Evolutionary conservation across 2,888 invertebrate species (phyloP).

Genomic region (Brachylomia viminalis): DNA sequence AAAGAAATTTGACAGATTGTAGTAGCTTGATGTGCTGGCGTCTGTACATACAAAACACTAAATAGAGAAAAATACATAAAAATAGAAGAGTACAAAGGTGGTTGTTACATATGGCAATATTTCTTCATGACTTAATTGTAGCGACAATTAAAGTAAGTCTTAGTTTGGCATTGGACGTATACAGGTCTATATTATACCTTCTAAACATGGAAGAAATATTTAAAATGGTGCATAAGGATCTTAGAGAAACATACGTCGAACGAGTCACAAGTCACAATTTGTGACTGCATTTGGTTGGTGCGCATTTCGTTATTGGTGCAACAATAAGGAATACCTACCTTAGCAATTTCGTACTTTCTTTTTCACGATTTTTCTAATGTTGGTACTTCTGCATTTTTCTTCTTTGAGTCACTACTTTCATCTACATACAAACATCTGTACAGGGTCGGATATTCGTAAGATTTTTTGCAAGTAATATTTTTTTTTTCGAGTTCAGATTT

Average conservation of each 20-base stretch:
- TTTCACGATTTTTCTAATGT: not conserved
- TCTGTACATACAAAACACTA: not conserved
- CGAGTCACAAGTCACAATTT: not conserved
- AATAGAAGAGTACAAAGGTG: not conserved
- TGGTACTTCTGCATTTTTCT: slow-evolving; percentile 22
- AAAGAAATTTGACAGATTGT: too few species aligned
- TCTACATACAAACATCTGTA: slow-evolving; percentile 73
- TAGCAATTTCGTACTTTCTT: not conserved
- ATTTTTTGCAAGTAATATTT: slow-evolving; percentile 67
- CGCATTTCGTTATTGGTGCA: too few species aligned
- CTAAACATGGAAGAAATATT: not conserved
- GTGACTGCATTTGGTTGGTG: not conserved
- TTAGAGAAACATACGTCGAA: not conserved
- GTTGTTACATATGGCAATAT: not conserved
- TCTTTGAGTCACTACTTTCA: slow-evolving; percentile 55
- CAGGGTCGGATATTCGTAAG: slow-evolving; percentile 68
- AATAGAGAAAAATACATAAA: not conserved
- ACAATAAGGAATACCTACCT: too few species aligned
- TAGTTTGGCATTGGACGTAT: not conserved
- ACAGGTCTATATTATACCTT: not conserved
- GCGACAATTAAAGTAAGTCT: not conserved
- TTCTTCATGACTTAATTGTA: not conserved
- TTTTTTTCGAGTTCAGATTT: slow-evolving; percentile 62
- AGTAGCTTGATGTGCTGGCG: too few species aligned
- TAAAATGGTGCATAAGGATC: not conserved